These are phyloP conservation scores for Drosophila mauritiana DNA, from an alignment of 1,140 invertebrate species.

Conservation along the genomic window DNA sequence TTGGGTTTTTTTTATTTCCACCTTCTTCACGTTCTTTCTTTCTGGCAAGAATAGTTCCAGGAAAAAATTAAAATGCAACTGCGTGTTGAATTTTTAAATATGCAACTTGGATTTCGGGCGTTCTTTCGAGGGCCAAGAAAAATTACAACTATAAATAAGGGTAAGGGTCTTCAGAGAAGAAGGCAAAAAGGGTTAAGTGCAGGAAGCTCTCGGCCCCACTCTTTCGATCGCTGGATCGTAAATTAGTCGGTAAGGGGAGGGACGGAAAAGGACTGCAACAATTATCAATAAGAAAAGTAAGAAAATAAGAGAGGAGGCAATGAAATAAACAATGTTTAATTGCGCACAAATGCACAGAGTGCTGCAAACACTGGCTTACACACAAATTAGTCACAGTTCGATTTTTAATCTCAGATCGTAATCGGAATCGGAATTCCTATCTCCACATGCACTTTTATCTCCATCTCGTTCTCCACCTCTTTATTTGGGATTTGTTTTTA, in stretches of 20 bases:
- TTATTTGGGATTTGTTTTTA: conserved; percentile 29
- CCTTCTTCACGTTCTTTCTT: conserved; percentile 13
- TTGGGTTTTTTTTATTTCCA: conserved; percentile 5
- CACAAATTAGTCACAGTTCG: conserved; percentile 9
- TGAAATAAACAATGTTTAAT: conserved; percentile 27
- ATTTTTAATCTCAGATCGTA: conserved; percentile 10
- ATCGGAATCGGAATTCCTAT: background rate
- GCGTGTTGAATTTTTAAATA: conserved; percentile 71
- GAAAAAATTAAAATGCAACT: conserved; percentile 72
- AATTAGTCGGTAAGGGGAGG: conserved; percentile 11
- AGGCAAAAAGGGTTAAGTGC: conserved; percentile 6
- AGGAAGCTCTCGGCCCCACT: conserved; percentile 7
- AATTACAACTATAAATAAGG: conserved; percentile 61
- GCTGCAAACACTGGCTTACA: conserved; percentile 1
- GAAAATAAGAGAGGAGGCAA: conserved; percentile 11
- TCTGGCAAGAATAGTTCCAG: conserved; percentile 52
- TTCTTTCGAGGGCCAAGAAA: conserved; percentile 14
- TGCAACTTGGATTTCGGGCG: conserved; percentile 33
- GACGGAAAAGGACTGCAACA: conserved; percentile 23
- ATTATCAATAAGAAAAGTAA: conserved; percentile 33
- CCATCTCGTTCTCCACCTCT: background rate
- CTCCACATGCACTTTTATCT: conserved; percentile 16
- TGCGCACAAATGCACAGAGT: conserved; percentile 13
- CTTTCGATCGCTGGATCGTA: conserved; percentile 24
- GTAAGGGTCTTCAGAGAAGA: conserved; percentile 8